These are phyloP conservation scores for Scyliorhinus canicula DNA, from an alignment of 2,797 vertebrate species.

Conservation along the genomic window DNA sequence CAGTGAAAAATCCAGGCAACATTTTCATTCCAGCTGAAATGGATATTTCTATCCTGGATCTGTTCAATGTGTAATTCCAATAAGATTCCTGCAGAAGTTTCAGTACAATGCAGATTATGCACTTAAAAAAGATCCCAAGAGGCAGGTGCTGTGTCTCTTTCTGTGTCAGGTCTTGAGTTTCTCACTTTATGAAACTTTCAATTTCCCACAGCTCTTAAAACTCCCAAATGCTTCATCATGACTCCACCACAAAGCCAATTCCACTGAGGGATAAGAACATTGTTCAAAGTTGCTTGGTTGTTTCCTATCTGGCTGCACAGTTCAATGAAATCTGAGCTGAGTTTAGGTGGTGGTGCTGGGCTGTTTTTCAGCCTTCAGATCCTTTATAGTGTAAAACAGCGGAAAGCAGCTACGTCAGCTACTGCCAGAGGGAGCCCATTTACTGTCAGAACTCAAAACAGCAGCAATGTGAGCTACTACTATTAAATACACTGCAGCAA, in stretches of 20 bases:
- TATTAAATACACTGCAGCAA: constrained; percentile 16
- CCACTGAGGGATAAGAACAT: constrained; percentile 7
- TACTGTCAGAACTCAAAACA: constrained; percentile 3
- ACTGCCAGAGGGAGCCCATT: constrained; percentile 36
- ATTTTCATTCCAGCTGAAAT: not conserved
- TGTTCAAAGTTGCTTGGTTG: constrained; percentile 12
- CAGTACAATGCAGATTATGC: not conserved
- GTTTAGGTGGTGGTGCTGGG: constrained; percentile 19
- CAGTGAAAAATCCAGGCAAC: not conserved
- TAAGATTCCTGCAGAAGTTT: not conserved
- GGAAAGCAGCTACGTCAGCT: constrained; percentile 24
- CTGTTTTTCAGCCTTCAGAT: constrained; percentile 22
- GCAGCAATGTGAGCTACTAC: not conserved
- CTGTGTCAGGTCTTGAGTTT: not conserved
- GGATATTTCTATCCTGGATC: not conserved
- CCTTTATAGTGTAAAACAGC: constrained; percentile 31
- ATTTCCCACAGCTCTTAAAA: not conserved
- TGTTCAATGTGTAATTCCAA: not conserved
- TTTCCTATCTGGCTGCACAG: constrained; percentile 35
- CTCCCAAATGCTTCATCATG: constrained; percentile 21
- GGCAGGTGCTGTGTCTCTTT: constrained; percentile 26
- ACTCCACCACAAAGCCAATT: constrained; percentile 21
- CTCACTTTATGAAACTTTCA: constrained; percentile 33
- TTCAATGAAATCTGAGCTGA: constrained; percentile 29
- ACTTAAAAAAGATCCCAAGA: constrained; percentile 17